phyloP scores from a whole-genome alignment of 2,797 vertebrate genomes.

The Micromesistius poutassou region DNA sequence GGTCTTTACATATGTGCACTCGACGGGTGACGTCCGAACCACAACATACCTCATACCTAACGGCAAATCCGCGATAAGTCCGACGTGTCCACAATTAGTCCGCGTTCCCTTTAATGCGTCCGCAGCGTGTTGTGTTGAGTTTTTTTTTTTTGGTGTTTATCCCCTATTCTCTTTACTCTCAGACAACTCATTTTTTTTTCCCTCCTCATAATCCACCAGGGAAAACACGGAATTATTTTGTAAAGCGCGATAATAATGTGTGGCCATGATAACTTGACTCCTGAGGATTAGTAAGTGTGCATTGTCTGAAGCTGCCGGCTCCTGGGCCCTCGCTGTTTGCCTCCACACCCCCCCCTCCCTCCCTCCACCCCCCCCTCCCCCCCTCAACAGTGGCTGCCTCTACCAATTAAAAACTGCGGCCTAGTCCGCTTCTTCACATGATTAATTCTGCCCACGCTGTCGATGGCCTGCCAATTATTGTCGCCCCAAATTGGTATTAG shows the following conservation, averaged over 20 bases:
- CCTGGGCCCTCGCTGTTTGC: conserved; percentile 72
- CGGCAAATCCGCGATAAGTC: neutral
- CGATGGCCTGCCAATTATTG: conserved; percentile 75
- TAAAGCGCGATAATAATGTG: conserved; percentile 79
- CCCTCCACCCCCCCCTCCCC: conserved; percentile 69
- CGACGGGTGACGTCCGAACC: neutral
- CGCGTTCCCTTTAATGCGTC: conserved; percentile 49
- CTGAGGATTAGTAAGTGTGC: conserved; percentile 78
- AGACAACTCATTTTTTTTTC: conserved; percentile 18
- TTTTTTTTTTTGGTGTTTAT: conserved; percentile 45
- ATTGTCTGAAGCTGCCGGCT: conserved; percentile 75
- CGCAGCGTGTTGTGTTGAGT: conserved; percentile 17
- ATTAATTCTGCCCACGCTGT: conserved; percentile 73
- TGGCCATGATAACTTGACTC: conserved; percentile 76
- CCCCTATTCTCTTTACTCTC: conserved; percentile 45
- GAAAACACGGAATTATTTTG: conserved; percentile 79
- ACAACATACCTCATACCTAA: neutral
- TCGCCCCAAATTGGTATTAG: conserved; percentile 72
- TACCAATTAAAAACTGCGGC: conserved; percentile 76
- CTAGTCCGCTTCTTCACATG: conserved; percentile 69
- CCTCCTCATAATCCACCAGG: conserved; percentile 71
- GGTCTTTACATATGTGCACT: neutral
- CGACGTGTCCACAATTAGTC: neutral
- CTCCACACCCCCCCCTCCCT: conserved; percentile 71
- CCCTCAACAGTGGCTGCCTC: conserved; percentile 71